Evolutionary conservation across 2,113 vertebrate genomes (phyloP), one percentile per base, ranked within the genome.

Genomic region (Pseudonaja textilis): DNA sequence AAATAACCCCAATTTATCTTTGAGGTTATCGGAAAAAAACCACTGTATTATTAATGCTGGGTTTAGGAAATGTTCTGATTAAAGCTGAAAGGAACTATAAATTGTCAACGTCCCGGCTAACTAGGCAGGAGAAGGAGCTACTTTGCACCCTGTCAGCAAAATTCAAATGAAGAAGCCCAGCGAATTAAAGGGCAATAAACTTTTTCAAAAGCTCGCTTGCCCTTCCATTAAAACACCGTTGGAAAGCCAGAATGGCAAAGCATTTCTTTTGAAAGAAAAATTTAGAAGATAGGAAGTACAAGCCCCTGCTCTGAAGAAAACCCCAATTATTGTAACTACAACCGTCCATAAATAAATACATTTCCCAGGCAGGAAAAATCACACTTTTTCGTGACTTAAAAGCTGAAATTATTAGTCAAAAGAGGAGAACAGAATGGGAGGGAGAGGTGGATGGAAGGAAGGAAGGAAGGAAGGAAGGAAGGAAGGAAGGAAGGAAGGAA

Each of bases 61-160:
- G 59, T 93, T 96, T 50, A 94, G 91, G 95, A 94, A 95, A 94
- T 94, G 92, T 94, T 93, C 95, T 92, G 96, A 95, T 94, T 91
- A 92, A 94, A 94, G 95, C 57, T 87, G 95, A 96, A 95, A 94
- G 92, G 89, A 29, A 0, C 85, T 39, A 90, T 94, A 95, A 96
- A 95, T 88, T 89, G 94, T 85, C 56, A 0, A 91, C 95, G 94
- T 92, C 91, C 29, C 57, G 92, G 91, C 94, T 95, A 92, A 93
- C 93, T 14, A 29, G 91, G 93, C 95, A 95, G 52, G 45, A 89
- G 93, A 74, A 55, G 93, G 26, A 94, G 95, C 88, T 55, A 57
- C 95, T 96, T 95, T 94, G 89, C 91, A 87, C 89, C 91, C 94
- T 47, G 29, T 94, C 96, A 96, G 96, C 96, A 95, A 94, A 96